These are phyloP conservation scores for Peromyscus eremicus DNA, from an alignment of 2,797 vertebrate genomes.

Conservation along the genomic window DNA sequence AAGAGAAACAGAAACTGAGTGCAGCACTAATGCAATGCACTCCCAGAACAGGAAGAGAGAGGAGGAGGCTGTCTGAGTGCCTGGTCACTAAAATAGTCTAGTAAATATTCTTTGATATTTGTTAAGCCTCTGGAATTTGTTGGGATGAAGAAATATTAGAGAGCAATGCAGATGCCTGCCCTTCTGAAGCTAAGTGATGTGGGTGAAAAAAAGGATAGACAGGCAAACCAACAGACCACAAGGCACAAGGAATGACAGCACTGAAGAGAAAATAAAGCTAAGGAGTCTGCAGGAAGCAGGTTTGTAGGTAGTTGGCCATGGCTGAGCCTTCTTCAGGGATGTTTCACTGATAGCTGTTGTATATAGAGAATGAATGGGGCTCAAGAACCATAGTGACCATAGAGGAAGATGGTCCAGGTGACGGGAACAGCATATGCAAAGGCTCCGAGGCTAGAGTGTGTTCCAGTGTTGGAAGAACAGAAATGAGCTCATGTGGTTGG, in stretches of 20 bases:
- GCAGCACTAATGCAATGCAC: accelerated
- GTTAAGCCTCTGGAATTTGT: not conserved
- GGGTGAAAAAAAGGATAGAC: not conserved
- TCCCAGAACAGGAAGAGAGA: not conserved
- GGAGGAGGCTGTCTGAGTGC: not conserved
- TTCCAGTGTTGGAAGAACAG: not conserved
- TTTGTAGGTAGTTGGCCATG: not conserved
- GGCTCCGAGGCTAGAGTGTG: not conserved
- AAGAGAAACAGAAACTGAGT: not conserved
- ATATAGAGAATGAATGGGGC: not conserved
- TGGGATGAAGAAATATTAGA: not conserved
- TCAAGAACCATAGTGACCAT: not conserved
- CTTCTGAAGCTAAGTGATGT: not conserved
- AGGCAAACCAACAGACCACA: too few species aligned
- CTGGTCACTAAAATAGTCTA: not conserved
- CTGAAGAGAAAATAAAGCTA: not conserved
- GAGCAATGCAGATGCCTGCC: not conserved
- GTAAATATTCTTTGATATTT: not conserved
- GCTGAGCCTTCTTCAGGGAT: not conserved
- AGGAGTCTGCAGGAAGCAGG: not conserved
- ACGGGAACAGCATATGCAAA: not conserved
- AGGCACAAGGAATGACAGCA: not conserved
- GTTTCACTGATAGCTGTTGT: not conserved
- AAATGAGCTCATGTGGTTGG: not conserved
- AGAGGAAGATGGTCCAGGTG: not conserved